A percentile compares a stretch with the other conserved stretches of the same genome.
These are phyloP conservation scores for Lagopus leucura DNA, from an alignment of 2,113 vertebrate genomes.

Conservation along the genomic window DNA sequence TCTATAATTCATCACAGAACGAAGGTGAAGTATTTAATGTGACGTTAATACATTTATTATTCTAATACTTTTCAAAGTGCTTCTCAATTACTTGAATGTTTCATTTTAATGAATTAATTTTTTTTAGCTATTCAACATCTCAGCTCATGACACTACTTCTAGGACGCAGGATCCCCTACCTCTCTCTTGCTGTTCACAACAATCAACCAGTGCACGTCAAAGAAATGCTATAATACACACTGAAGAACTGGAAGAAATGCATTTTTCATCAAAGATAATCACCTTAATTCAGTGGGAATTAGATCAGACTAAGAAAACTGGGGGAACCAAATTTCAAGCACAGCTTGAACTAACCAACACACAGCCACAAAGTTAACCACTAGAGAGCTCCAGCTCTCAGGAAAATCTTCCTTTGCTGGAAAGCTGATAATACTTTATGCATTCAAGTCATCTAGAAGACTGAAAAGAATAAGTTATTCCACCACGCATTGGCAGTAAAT, in stretches of 20 bases:
- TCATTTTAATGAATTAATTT: not conserved
- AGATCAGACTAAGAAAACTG: not conserved
- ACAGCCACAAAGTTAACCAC: not conserved
- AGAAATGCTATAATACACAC: not conserved
- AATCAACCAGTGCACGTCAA: too few relatives aligned
- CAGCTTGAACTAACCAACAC: not conserved
- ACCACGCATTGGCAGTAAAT: not conserved
- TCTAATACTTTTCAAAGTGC: not conserved
- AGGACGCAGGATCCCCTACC: not conserved
- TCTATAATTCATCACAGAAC: not conserved
- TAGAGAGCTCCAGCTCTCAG: not conserved
- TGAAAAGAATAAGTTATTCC: constrained; percentile 8
- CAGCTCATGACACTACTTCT: not conserved
- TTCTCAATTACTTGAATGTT: not conserved
- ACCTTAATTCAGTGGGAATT: not conserved
- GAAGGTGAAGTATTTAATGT: not conserved
- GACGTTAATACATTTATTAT: not conserved
- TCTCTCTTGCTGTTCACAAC: not conserved
- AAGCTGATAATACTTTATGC: not conserved
- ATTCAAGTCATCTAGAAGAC: not conserved
- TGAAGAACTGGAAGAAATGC: not conserved
- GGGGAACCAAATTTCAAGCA: not conserved
- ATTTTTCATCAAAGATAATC: not conserved
- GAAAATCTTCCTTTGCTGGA: not conserved
- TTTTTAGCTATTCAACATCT: not conserved